Evolutionary conservation across 2,888 invertebrate genomes (phyloP), one percentile per base, ranked within the genome.

Genomic region (Trachelus stipa): DNA sequence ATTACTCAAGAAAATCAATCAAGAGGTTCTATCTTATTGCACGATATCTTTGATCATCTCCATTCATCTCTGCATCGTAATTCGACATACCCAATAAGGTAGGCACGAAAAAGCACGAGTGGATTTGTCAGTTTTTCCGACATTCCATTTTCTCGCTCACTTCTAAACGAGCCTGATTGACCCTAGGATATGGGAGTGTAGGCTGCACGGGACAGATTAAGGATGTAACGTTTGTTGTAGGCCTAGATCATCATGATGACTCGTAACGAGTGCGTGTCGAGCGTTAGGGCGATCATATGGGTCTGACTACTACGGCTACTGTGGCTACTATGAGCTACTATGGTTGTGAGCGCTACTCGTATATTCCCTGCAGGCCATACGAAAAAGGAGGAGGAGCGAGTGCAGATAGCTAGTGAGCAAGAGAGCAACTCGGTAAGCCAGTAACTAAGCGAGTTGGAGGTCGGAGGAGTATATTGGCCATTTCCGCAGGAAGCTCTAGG

Each of bases 401-500:
- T 81, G 82, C 79, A 84, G 83, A 78, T 80, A 85, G 86, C 83
- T 73, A 79, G 79, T 76, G 79, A 71, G 71, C 71, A 71, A 34
- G 71, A 71, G 71, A 71, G 71, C 71, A 34, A 71, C n/a, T 34
- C 79, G 79, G 79, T 75, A 80, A 80, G 79, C 79, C 82, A 82
- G 85, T 83, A 82, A 86, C 85, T 85, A 86, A 85, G 85, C 81
- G 86, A 88, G 88, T 87, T 88, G 87, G 88, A 88, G 88, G 88
- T 88, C 87, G 88, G 87, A 87, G 88, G 87, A 86, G 87, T 89
- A 90, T 89, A 90, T 90, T 90, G 90, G 88, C 87, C 86, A 89
- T 90, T 90, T 90, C 90, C 90, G 90, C 89, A 90, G 90, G 90
- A 90, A 90, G 88, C 86, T 88, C 88, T 89, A 90, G 89, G 89